Base-by-base conservation (phyloP, 2,888 invertebrate species). In the Ganaspis brasiliensis region DNA sequence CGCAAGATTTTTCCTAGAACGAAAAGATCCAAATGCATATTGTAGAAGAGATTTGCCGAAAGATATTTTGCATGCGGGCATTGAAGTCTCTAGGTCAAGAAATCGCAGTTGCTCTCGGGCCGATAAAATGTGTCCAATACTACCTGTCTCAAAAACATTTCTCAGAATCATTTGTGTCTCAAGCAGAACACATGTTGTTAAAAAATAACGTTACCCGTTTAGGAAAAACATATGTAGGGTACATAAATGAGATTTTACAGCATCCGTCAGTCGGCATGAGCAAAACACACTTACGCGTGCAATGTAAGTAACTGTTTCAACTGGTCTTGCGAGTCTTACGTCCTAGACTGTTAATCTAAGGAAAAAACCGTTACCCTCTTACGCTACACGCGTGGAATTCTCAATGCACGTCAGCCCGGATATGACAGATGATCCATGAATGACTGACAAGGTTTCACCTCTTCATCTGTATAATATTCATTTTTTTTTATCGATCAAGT, bases 301-400 rank as follows among this genome's bases (percentile, higher is more conserved):
- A 77, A 72, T 52, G 67, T 57, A 77, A 72, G 16, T 87, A 87
- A 87, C 87, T 87, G 86, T 87, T 85, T 80, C 82, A 72, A 80
- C 82, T 82, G 81, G 79, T 84, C 80, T 82, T 77, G 79, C 83
- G 73, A 83, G 83, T 81, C 85, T 76, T 85, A 83, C 85, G 86
- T 88, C 86, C 88, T 86, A 87, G 87, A 86, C 86, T 87, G 84
- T 87, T 87, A 87, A 87, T 87, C 86, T 82, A 70, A 78, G 73
- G 84, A 89, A 89, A 89, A 87, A 87, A 83, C 90, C 90, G 90
- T 90, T 90, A 90, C 78, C 77, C 81, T 82, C 82, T 88, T 88
- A 87, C 87, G 89, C 87, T 89, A 85, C 87, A 84, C 86, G 85
- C 80, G 83, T 85, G 88, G 87, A 86, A 89, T 88, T 84, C 81